phyloP scores from a whole-genome alignment of 2,888 invertebrate genomes.

The Hydrotaea diabolus region DNA sequence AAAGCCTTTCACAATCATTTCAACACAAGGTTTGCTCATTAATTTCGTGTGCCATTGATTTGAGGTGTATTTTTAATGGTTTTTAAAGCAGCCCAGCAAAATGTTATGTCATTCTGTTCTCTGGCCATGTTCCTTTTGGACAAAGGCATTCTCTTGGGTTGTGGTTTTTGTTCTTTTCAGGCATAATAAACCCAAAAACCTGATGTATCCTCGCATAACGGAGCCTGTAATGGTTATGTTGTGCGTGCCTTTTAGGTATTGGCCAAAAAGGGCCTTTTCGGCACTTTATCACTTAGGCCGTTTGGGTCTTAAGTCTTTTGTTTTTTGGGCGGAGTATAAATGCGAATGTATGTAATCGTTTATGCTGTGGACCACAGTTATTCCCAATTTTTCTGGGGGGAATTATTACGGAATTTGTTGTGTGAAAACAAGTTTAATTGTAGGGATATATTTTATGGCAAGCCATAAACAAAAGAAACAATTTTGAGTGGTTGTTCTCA shows the following conservation, averaged over 20 bases:
- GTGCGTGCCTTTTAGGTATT: neutral
- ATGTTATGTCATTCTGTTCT: conserved; percentile 17
- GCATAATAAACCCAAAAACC: neutral
- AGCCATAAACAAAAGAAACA: too few relatives aligned
- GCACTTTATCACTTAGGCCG: neutral
- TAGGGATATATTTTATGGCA: neutral
- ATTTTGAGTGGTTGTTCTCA: too few relatives aligned
- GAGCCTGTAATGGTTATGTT: conserved; percentile 11
- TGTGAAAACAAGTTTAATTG: neutral
- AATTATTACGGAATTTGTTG: neutral
- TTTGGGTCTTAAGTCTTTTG: conserved; percentile 18
- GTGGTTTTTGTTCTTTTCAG: neutral
- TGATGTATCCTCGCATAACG: neutral
- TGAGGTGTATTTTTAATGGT: neutral
- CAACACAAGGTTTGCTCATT: neutral
- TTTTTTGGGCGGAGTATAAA: neutral
- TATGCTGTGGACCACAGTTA: neutral
- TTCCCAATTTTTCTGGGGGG: neutral
- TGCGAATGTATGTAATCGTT: too few relatives aligned
- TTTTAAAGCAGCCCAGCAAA: neutral
- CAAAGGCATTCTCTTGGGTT: neutral
- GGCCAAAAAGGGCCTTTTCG: conserved; percentile 12
- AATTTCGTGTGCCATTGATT: conserved; percentile 1
- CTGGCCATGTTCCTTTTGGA: too few relatives aligned
- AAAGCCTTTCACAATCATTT: neutral